These are phyloP conservation scores for Acridotheres tristis DNA, from an alignment of 2,797 vertebrate genomes.

Conservation along the genomic window DNA sequence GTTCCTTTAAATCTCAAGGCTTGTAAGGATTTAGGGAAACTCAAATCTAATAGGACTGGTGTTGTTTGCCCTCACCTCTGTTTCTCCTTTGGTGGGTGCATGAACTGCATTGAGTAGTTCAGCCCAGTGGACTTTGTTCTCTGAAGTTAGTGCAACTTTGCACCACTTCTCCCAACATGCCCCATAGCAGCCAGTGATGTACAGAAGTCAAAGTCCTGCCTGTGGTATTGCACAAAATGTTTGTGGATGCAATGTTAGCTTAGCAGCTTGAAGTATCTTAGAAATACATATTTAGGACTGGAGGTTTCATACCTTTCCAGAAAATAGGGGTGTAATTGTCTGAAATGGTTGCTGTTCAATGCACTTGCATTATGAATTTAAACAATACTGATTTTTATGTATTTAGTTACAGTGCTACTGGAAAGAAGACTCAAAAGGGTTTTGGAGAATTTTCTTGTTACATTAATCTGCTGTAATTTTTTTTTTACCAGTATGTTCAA, in stretches of 20 bases:
- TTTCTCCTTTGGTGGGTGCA: background rate
- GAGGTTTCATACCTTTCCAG: background rate
- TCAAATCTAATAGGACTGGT: background rate
- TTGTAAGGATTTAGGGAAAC: background rate
- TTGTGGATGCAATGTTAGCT: conserved; percentile 7
- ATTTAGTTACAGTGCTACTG: conserved; percentile 38
- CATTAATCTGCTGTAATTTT: background rate
- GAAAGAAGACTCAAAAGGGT: background rate
- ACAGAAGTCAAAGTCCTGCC: conserved; percentile 42
- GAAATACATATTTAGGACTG: background rate
- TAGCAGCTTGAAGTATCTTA: conserved; percentile 7
- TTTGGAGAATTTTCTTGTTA: background rate
- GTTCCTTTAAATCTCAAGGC: conserved; percentile 22
- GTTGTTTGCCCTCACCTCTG: background rate
- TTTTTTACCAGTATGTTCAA: background rate
- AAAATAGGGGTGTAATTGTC: background rate
- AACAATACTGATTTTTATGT: background rate
- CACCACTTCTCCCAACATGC: background rate
- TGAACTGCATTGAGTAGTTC: background rate
- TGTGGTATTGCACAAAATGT: conserved; percentile 30
- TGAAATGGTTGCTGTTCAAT: background rate
- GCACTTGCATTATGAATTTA: background rate
- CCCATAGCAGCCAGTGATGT: conserved; percentile 1
- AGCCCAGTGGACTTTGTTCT: background rate
- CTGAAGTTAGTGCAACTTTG: background rate